Percentiles rank a stretch among this genome's conserved stretches.
Conservation (phyloP, 2,888 invertebrate genomes). For the Maniola hyperantus region DNA sequence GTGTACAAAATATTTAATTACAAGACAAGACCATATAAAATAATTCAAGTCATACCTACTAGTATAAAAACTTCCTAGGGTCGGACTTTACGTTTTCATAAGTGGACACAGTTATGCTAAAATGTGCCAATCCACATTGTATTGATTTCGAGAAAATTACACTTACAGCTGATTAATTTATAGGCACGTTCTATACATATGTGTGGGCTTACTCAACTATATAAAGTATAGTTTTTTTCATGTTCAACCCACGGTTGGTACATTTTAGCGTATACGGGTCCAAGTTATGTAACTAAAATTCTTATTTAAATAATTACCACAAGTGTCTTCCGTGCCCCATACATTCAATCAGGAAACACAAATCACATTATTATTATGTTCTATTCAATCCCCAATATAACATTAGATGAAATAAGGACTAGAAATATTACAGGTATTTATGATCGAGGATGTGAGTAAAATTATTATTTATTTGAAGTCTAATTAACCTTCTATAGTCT, state of each 20-base stretch:
- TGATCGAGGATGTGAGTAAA: not conserved
- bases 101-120: not conserved
- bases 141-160: too few species aligned
- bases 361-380: not conserved
- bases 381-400: not conserved
- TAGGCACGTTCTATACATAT: too few species aligned
- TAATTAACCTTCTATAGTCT: not conserved
- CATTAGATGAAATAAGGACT: conserved; percentile 15
- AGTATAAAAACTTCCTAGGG: too few species aligned
- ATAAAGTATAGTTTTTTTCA: too few species aligned
- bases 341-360: not conserved
- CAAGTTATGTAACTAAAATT: not conserved
- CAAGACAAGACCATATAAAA: not conserved
- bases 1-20: not conserved
- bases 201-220: too few species aligned
- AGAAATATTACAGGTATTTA: conserved; percentile 11
- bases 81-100: too few species aligned
- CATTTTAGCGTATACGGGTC: too few species aligned
- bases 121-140: too few species aligned
- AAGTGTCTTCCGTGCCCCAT: not conserved
- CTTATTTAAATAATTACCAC: not conserved
- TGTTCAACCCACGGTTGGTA: too few species aligned
- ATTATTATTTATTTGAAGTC: not conserved
- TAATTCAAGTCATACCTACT: too few species aligned
- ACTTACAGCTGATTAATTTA: too few species aligned